Base-by-base conservation (phyloP, 2,888 invertebrate genomes). In the Drosophila conformis region DNA sequence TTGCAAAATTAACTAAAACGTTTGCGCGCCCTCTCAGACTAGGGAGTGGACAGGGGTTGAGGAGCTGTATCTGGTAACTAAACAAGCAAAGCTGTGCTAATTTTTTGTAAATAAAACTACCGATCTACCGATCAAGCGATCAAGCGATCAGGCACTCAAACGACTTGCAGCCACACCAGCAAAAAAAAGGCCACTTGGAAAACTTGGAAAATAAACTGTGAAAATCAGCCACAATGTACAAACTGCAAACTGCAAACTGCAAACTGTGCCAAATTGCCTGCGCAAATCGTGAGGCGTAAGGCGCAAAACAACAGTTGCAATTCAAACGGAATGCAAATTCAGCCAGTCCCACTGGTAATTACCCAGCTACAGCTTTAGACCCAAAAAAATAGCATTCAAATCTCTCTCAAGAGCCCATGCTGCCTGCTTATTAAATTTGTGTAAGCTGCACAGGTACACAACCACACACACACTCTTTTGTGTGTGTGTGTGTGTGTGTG, bases 301-400 rank as follows among this genome's bases (percentile, higher is more conserved):
- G 78, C 89, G 79, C 90, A 84, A 78, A 91, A 89, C 87, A 91
- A 91, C 91, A 91, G 90, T 91, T 91, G 91, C 91, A 91, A 90
- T 89, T 83, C 69, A 82, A 80, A 77, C 86, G 91, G 92, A 91
- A 92, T 91, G 91, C 92, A 92, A 92, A 91, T 91, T 80, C 73
- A 80, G 77, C 53, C 86, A 85, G 87, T 79, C 61, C 76, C 83
- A 75, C 29, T 73, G 81, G 88, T 91, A 88, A 90, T 91, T 91
- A 86, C 87, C 78, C 42, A 80, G 81, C 80, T 81, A 79, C 80
- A 69, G 66, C 69, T 73, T 65, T 52, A 71, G 62, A 61, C 56
- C 71, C 81, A 69, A 63, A 53, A 21, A 21, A n/a, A 31, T 29
- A 48, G 29, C 71, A 71, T 78, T 78, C 76, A 80, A 80, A 76